Conservation (phyloP, 2,888 invertebrate genomes). For the Folsomia candida region DNA sequence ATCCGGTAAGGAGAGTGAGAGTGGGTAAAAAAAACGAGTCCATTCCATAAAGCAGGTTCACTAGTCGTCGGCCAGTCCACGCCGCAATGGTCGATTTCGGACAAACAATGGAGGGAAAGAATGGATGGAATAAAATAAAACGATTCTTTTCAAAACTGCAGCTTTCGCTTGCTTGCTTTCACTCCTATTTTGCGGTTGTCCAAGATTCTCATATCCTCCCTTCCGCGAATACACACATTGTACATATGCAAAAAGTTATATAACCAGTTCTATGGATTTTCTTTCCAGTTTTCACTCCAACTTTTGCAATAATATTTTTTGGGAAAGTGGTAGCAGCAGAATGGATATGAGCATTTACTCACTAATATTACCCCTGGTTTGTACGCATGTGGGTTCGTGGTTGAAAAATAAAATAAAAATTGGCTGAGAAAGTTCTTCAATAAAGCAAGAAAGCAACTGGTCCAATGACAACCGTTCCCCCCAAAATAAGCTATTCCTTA, state of each 20-base stretch:
- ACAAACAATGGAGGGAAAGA: background rate
- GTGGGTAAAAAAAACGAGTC: background rate
- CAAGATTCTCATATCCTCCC: too few species aligned
- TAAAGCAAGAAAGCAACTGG: background rate
- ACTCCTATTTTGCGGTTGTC: background rate
- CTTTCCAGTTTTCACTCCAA: background rate
- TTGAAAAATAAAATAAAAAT: background rate
- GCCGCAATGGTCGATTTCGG: slow-evolving; percentile 10
- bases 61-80: background rate
- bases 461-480: too few species aligned
- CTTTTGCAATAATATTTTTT: background rate
- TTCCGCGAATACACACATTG: too few species aligned
- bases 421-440: background rate
- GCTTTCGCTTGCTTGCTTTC: background rate
- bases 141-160: slow-evolving; percentile 10
- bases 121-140: background rate
- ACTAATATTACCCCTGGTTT: background rate
- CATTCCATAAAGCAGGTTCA: slow-evolving; percentile 1
- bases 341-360: background rate
- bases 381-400: background rate
- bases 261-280: background rate
- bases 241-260: too few species aligned
- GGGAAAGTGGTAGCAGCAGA: background rate
- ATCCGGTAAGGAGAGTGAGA: background rate
- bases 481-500: too few species aligned